A percentile compares a stretch with the other conserved stretches of the same genome.
phyloP scores from a whole-genome alignment of 2,113 vertebrate genomes.

The Labeo rohita region DNA sequence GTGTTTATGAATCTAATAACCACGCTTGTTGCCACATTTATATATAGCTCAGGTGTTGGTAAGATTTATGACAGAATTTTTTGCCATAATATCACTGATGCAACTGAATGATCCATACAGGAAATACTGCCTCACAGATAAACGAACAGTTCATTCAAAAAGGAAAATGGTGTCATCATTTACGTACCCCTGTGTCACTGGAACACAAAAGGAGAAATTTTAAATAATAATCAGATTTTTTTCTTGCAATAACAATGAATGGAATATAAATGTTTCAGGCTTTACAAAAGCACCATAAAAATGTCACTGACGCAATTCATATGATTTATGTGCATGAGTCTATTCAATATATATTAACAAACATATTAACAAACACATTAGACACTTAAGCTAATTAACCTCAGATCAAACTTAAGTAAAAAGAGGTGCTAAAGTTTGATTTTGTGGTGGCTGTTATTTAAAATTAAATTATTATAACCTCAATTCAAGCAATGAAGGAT shows the following conservation, averaged over 20 bases:
- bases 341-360: not conserved
- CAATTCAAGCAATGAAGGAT: too few species aligned
- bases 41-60: constrained; percentile 12
- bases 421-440: too few species aligned
- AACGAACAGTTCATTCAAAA: not conserved
- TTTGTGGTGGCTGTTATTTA: too few species aligned
- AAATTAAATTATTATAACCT: too few species aligned
- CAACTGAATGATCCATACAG: not conserved
- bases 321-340: not conserved
- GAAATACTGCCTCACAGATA: not conserved
- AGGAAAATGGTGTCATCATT: not conserved
- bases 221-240: not conserved
- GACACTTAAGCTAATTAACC: not conserved
- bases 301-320: not conserved
- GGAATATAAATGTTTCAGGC: not conserved
- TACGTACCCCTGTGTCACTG: not conserved
- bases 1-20: constrained; percentile 12
- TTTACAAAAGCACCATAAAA: not conserved
- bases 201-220: not conserved
- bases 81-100: constrained; percentile 9
- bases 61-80: not conserved
- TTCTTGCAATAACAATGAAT: not conserved
- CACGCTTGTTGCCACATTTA: not conserved
- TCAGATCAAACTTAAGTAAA: too few species aligned
- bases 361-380: not conserved